Percentiles rank a stretch among this genome's conserved stretches.
Evolutionary conservation across 2,113 vertebrate species (phyloP).

Genomic region (Thymallus thymallus): DNA sequence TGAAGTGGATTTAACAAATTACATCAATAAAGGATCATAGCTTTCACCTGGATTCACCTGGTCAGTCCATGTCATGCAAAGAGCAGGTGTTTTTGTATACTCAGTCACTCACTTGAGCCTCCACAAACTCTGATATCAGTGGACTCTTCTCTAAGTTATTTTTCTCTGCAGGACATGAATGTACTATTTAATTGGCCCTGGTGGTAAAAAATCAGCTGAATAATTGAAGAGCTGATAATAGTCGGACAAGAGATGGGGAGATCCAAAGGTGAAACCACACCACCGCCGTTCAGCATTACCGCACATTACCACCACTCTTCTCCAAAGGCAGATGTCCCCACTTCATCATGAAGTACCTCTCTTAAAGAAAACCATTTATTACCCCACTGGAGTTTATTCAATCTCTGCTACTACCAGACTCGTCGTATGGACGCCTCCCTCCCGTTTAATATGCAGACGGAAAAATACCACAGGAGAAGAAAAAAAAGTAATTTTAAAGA

Average conservation of each 20-base stretch:
- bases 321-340: conserved; percentile 55
- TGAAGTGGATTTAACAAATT: too few relatives aligned
- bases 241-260: conserved; percentile 73
- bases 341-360: conserved; percentile 64
- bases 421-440: conserved; percentile 31
- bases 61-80: too few relatives aligned
- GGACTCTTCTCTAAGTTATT: too few relatives aligned
- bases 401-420: conserved; percentile 56
- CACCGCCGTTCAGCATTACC: conserved; percentile 67
- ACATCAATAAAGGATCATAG: too few relatives aligned
- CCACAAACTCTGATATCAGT: too few relatives aligned
- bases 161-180: conserved; percentile 70
- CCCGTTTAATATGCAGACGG: conserved; percentile 31
- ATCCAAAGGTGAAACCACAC: conserved; percentile 75
- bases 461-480: conserved; percentile 17
- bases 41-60: too few relatives aligned
- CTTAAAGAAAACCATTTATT: conserved; percentile 64
- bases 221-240: conserved; percentile 78
- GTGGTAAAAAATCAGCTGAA: conserved; percentile 80
- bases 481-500: conserved; percentile 9
- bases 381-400: conserved; percentile 62
- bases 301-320: conserved; percentile 58
- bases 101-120: too few relatives aligned
- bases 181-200: conserved; percentile 71
- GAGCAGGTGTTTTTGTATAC: too few relatives aligned